phyloP scores from a whole-genome alignment of 2,113 vertebrate species.

The Sylvietta virens region DNA sequence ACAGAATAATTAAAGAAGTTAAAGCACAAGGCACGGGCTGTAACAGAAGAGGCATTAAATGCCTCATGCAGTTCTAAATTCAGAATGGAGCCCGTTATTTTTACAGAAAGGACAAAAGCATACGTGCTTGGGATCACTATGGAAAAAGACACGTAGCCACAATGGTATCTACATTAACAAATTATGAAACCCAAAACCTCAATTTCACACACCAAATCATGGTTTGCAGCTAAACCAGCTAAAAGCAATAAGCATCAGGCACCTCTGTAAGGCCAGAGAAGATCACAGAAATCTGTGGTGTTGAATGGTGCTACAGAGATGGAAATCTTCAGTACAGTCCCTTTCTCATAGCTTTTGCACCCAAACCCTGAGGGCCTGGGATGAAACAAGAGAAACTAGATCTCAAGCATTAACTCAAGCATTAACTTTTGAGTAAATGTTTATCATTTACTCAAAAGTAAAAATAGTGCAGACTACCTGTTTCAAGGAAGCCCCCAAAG shows the following conservation, averaged over 20 bases:
- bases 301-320: not conserved
- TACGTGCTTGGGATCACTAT: fast-evolving
- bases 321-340: not conserved
- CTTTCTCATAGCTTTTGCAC: not conserved
- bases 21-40: not conserved
- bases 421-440: too few relatives aligned
- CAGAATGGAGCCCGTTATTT: not conserved
- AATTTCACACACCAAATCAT: not conserved
- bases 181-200: not conserved
- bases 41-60: not conserved
- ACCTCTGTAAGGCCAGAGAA: not conserved
- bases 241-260: not conserved
- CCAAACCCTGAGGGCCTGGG: not conserved
- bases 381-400: not conserved
- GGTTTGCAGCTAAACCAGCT: not conserved
- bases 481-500: not conserved
- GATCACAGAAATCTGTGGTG: not conserved
- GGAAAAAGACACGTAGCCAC: not conserved
- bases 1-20: not conserved
- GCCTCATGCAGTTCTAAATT: not conserved
- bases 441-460: not conserved
- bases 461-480: not conserved
- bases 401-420: not conserved
- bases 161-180: not conserved
- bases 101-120: not conserved